These are phyloP conservation scores for Philypnodon macrostomus DNA, from an alignment of 2,797 vertebrate species.

Conservation along the genomic window DNA sequence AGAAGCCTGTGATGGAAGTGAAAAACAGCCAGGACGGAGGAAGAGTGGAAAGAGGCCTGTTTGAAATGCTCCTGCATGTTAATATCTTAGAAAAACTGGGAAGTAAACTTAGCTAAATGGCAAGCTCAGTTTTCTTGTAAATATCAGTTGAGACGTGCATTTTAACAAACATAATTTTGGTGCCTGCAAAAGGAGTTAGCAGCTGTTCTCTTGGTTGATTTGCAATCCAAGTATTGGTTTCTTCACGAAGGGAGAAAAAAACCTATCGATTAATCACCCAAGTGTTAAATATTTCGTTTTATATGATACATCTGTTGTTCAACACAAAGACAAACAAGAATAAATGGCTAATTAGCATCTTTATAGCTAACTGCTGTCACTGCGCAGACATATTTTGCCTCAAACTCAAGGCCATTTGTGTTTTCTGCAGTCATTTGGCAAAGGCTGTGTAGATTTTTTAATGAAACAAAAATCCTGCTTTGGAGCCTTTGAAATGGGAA, in stretches of 20 bases:
- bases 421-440: not conserved
- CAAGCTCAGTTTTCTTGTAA: not conserved
- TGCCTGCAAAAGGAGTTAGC: not conserved
- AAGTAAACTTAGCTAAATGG: not conserved
- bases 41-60: not conserved
- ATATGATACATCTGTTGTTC: slow-evolving; percentile 12
- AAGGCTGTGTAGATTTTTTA: not conserved
- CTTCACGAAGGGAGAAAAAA: slow-evolving; percentile 9
- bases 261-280: slow-evolving; percentile 16
- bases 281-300: slow-evolving; percentile 18
- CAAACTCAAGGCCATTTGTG: not conserved
- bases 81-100: not conserved
- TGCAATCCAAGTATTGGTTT: slow-evolving; percentile 11
- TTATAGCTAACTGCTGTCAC: slow-evolving; percentile 8
- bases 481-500: too few species aligned
- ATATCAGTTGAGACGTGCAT: not conserved
- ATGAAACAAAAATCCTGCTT: not conserved
- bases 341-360: not conserved
- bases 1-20: slow-evolving; percentile 21
- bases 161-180: not conserved
- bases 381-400: not conserved
- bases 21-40: slow-evolving; percentile 17
- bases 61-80: slow-evolving; percentile 3
- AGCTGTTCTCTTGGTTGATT: slow-evolving; percentile 10
- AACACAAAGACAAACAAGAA: not conserved